These are phyloP conservation scores for Sialis fuliginosa DNA, from an alignment of 2,888 invertebrate species.

Conservation along the genomic window DNA sequence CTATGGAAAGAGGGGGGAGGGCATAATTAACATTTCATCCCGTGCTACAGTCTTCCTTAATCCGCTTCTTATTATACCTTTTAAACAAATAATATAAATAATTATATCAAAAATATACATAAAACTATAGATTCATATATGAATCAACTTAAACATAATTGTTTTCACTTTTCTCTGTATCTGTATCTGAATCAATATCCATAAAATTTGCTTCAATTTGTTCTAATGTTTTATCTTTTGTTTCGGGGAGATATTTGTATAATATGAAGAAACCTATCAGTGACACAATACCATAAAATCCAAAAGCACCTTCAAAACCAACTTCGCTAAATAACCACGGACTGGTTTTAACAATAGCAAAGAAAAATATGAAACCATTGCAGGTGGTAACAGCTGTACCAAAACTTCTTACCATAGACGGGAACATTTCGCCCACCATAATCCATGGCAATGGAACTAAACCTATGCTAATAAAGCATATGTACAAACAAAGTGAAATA, in stretches of 20 bases:
- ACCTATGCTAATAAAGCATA: conserved; percentile 39
- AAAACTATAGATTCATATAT: no score
- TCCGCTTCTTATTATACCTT: no score
- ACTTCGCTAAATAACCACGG: conserved; percentile 37
- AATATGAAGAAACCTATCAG: conserved; percentile 37
- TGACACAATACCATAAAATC: conserved; percentile 38
- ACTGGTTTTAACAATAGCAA: conserved; percentile 46
- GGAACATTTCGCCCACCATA: conserved; percentile 56
- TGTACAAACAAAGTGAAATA: conserved; percentile 35
- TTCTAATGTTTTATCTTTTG: conserved; percentile 45
- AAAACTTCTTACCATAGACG: conserved; percentile 38
- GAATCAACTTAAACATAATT: no score
- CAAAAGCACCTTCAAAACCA: conserved; percentile 44
- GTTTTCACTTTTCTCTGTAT: no score
- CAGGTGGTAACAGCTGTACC: conserved; percentile 49
- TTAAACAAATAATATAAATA: no score
- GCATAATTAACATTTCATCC: no score
- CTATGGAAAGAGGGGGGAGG: no score
- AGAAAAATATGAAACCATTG: conserved; percentile 44
- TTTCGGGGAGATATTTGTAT: conserved; percentile 46
- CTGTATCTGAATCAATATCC: conserved; percentile 6
- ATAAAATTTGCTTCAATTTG: conserved; percentile 46
- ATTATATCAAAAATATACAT: no score
- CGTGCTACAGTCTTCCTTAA: no score
- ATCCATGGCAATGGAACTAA: conserved; percentile 53